Evolutionary conservation across 2,797 vertebrate genomes (phyloP), one percentile per base, ranked within the genome.

Genomic region (Acropternis orthonyx): DNA sequence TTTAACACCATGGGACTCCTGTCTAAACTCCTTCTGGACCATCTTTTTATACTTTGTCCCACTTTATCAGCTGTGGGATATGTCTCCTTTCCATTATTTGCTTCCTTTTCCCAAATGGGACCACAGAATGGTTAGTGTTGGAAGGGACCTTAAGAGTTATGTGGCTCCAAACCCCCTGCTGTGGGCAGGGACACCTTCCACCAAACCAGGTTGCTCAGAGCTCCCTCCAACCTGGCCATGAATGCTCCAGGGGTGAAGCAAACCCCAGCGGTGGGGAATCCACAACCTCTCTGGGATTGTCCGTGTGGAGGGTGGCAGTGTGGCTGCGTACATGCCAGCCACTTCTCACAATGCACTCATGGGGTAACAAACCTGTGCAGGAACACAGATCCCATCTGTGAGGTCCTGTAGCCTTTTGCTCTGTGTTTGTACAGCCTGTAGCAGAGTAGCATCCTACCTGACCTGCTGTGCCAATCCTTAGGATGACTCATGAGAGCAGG

Each of bases 331-430:
- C 2, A 1, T 46, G 56, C 21, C 72, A 67, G 27, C 20, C 51
- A 28, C 23, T 19, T 32, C 36, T 22, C 46, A 37, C 28, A 28
- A 16, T 3, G 67, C 27, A 58, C 49, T 51, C 0, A 0, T 34
- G 58, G 76, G 27, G 6, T 43, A 83, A 21, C 34, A 49, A 49
- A 43, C 36, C 37, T 39, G 21, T 30, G 21, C 37, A 34, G 32
- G 71, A 88, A 34, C 62, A 56, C 36, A n/a, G 54, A 44, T 73
- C 36, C 61, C 26, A 41, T 30, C 48, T 66, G 22, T 52, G 43
- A 37, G 32, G 48, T 48, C n/a, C 73, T 80, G 21, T 39, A 73
- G 34, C 21, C 34, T 91, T 82, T 77, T 72, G 21, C 32, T 51
- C 37, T 4, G 0, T 43, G 16, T 86, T 69, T 86, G 43, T 48